phyloP scores from a whole-genome alignment of 2,113 vertebrate genomes.

The Trogon surrucura region DNA sequence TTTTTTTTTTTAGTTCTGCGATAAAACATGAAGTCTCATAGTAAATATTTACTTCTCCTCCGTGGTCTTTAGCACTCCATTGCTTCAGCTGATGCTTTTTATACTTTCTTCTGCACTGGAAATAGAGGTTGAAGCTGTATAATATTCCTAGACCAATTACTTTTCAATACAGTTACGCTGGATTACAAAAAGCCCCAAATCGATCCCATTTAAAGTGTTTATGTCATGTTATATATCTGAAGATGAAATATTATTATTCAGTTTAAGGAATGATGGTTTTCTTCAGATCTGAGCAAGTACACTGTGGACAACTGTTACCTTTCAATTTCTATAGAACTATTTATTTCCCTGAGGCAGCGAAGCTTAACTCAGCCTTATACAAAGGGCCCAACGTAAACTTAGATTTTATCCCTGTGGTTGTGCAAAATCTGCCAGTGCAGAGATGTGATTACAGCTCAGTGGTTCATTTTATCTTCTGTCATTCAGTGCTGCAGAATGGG shows the following conservation, averaged over 20 bases:
- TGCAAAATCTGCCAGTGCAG: neutral
- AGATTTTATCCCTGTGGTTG: slow-evolving; percentile 40
- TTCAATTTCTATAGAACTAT: neutral
- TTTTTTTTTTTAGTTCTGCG: neutral
- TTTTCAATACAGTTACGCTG: neutral
- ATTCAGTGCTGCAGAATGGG: neutral
- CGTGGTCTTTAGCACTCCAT: neutral
- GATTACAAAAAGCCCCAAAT: neutral
- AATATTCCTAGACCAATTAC: neutral
- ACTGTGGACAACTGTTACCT: neutral
- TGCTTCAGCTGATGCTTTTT: neutral
- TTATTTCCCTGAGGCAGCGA: neutral
- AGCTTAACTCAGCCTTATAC: neutral
- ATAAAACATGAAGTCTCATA: neutral
- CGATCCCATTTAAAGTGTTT: neutral
- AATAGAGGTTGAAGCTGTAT: neutral
- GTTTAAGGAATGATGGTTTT: neutral
- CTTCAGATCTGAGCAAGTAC: neutral
- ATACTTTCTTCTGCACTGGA: neutral
- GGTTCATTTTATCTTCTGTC: slow-evolving; percentile 33
- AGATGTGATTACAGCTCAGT: slow-evolving; percentile 24
- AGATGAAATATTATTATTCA: neutral
- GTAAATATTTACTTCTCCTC: neutral
- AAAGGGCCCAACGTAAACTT: neutral
- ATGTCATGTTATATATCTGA: neutral